These are phyloP conservation scores for Drosophila arizonae DNA, from an alignment of 1,140 invertebrate genomes.

Conservation along the genomic window DNA sequence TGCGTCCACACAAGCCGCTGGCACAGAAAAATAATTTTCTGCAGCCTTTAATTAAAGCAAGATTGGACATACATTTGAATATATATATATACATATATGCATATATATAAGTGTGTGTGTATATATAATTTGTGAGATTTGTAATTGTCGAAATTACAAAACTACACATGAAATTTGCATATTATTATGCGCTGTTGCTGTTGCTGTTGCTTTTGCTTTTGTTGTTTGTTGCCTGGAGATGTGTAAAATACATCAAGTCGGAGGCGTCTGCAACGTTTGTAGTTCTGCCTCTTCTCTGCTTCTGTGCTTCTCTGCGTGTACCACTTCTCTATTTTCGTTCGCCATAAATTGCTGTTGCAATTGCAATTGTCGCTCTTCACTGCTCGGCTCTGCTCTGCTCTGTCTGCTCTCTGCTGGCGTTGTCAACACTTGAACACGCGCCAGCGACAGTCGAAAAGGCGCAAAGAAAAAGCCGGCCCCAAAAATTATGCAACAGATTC, in stretches of 20 bases:
- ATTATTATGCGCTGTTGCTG: slow-evolving; percentile 55
- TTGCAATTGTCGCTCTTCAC: slow-evolving; percentile 57
- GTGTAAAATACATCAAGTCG: slow-evolving; percentile 49
- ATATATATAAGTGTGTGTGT: neutral
- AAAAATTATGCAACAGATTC: slow-evolving; percentile 78
- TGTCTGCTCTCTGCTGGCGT: slow-evolving; percentile 38
- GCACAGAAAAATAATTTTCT: slow-evolving; percentile 67
- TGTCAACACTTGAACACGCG: slow-evolving; percentile 79
- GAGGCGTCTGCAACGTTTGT: slow-evolving; percentile 35
- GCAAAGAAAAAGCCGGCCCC: slow-evolving; percentile 55
- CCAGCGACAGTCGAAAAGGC: slow-evolving; percentile 46
- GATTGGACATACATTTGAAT: slow-evolving; percentile 5
- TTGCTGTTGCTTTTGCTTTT: slow-evolving; percentile 21
- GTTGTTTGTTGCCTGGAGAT: slow-evolving; percentile 21
- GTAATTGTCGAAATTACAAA: slow-evolving; percentile 68
- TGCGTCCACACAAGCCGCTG: slow-evolving; percentile 66
- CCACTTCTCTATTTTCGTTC: slow-evolving; percentile 2
- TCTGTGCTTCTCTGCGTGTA: slow-evolving; percentile 24
- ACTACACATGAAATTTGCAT: slow-evolving; percentile 72
- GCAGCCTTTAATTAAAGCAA: slow-evolving; percentile 65
- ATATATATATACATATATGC: neutral
- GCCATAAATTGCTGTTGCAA: slow-evolving; percentile 68
- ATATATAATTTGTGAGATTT: slow-evolving; percentile 29
- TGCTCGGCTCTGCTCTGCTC: too few species aligned
- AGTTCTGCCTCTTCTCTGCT: slow-evolving; percentile 7